Base-by-base conservation (phyloP, 2,888 invertebrate species). In the Fragum whitleyi region DNA sequence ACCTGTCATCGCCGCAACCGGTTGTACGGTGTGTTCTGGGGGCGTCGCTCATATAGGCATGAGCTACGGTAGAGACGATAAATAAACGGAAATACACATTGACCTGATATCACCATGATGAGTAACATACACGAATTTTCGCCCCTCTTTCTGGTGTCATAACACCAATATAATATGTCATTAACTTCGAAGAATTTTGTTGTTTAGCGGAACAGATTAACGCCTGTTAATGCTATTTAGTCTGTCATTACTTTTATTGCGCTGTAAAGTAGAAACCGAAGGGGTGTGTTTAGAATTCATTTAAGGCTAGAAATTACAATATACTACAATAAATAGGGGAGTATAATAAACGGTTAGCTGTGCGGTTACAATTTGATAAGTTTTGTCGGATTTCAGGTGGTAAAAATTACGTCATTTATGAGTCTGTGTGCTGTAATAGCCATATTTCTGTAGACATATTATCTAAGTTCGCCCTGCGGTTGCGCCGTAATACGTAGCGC, bases 181-280 rank as follows among this genome's bases (percentile, higher is more conserved):
- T 65, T 65, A 65, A 65, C 39, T 42, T 42, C 47, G 42, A 11
- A 42, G 42, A 65, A 42, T 65, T 65, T 36, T 42, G 32, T 65
- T 36, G 29, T 28, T 39, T 73, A 29, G 72, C 71, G 72, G 77
- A 74, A 79, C 79, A 39, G 74, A 70, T 79, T 53, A 29, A 5
- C 14, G 65, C 59, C 69, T 55, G 65, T 61, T 79, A 79, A 70
- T 70, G 62, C 74, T 19, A 70, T 79, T 79, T 71, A 77, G 67
- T 77, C 77, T 73, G 51, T 57, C 72, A 77, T 39, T 47, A 67
- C 67, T 77, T 77, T 77, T 77, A 77, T 77, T 67, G 47, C 65
- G 77, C 68, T 26, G 68, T 77, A 77, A 77, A 77, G 36, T 47
- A 77, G 53, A 61, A 67, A 7, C 14, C 55, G 16, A 42, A 26